Evolutionary conservation across 1,140 invertebrate species (phyloP), one percentile per base, ranked within the genome.

Genomic region (Nixonia krombeini): DNA sequence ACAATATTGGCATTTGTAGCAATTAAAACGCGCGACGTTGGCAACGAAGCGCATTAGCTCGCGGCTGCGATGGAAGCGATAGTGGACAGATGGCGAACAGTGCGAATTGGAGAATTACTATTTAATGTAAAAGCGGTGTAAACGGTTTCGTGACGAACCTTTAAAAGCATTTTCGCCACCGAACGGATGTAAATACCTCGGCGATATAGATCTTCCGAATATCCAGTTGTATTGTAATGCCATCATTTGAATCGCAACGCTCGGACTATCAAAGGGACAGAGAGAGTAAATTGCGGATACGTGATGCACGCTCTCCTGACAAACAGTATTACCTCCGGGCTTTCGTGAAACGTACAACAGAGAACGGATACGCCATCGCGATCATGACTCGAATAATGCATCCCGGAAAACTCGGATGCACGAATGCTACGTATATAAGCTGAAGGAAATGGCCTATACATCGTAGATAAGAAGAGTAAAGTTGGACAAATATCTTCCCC

Each of bases 261-360:
- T 21, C n/a, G 7, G 37, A 16, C 35, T 23, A 28, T 51, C 40
- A 51, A 51, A 51, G 23, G 16, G 31, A 51, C 46, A 37, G 26
- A 16, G 46, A 40, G 23, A 26, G 35, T 38, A 51, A 51, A 51
- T 40, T 51, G 49, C 49, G 49, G 38, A 51, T 41, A 40, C 49
- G 49, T 51, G 49, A 51, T 51, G 49, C 49, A 40, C 10, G 37
- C 38, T 41, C 50, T 8, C 17, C 35, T 28, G 33, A 51, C 35
- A 51, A 51, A 51, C 33, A 38, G 38, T 28, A 26, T 40, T 51
- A 40, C 35, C 10, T 15, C 4, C 6, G 4, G 16, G 25, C 26
- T 29, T 25, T 45, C 25, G 42, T 13, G 7, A 37, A 37, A 37
- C 3, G 35, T 13, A 37, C 7, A 13, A 37, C 35, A 12, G 35